These are phyloP conservation scores for Cydia amplana DNA, from an alignment of 1,140 invertebrate genomes.

Conservation along the genomic window DNA sequence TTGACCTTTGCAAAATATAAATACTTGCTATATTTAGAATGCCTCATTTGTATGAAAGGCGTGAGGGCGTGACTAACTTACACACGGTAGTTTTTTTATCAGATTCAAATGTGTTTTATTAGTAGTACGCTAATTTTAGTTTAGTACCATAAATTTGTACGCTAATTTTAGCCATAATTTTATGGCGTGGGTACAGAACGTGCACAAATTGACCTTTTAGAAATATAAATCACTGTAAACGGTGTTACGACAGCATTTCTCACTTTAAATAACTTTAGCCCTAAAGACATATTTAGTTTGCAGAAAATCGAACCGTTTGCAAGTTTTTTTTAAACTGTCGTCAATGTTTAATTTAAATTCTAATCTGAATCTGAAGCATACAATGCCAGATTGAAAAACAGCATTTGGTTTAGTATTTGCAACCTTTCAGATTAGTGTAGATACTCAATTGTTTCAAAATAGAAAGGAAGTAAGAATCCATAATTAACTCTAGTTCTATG, in stretches of 20 bases:
- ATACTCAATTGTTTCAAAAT: no score
- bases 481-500: no score
- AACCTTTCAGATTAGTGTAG: no score
- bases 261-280: not conserved
- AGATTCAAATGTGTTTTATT: constrained; percentile 19
- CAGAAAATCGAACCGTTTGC: not conserved
- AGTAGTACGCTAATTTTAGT: constrained; percentile 6
- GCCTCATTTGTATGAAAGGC: constrained; percentile 2
- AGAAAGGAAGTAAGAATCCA: no score
- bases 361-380: no score
- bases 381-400: no score
- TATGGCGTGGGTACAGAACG: not conserved
- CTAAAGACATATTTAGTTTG: not conserved
- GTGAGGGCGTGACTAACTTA: not conserved
- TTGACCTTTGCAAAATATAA: constrained; percentile 20
- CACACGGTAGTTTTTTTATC: constrained; percentile 19
- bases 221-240: not conserved
- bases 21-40: constrained; percentile 9
- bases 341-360: no score
- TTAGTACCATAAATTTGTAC: not conserved
- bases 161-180: constrained; percentile 13
- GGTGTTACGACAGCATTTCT: not conserved
- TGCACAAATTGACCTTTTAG: constrained; percentile 1
- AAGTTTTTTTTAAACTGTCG: no score
- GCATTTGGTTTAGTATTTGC: no score